Base-by-base conservation (phyloP, 2,888 invertebrate genomes). In the Hymenopus coronatus region DNA sequence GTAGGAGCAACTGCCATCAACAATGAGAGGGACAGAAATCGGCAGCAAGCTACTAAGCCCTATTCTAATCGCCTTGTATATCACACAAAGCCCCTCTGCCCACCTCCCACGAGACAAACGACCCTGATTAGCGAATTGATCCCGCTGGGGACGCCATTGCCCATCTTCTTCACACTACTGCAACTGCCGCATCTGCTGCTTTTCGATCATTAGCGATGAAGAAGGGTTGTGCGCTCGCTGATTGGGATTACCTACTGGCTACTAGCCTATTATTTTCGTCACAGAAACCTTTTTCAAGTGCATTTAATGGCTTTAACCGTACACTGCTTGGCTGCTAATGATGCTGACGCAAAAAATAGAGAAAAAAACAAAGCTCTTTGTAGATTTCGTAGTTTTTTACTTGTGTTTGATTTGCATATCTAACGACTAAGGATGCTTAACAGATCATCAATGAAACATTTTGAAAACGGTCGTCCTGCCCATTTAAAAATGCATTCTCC, bases 121-220 rank as follows among this genome's bases (percentile, higher is more conserved):
- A 86, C 89, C 87, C 83, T 89, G 89, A 89, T 89, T 89, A 89
- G 82, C 54, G 86, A 86, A 89, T 89, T 87, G 89, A 89, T 89
- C 89, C 89, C 28, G 87, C n/a, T 27, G 28, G 83, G 54, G 54
- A 15, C 54, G 54, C 54, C 54, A 70, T 70, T 70, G 54, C 54
- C 54, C 54, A 70, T 70, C 54, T 70, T 70, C 54, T 70, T 70
- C 54, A 70, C 54, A 70, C 54, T 20, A 20, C 54, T 25, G 54
- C 54, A 25, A 40, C 40, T 70, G 15, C 20, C 25, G 54, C 54
- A 20, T 20, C 54, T 20, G 54, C 54, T 70, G 54, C 54, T 70
- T 70, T 70, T 70, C 54, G 54, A 70, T 70, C 54, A 70, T 70
- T 70, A 70, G 54, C 54, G 54, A 70, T 70, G 54, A 70, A 70